phyloP scores from a whole-genome alignment of 1,140 invertebrate genomes.

The Leptopilina clavipes region DNA sequence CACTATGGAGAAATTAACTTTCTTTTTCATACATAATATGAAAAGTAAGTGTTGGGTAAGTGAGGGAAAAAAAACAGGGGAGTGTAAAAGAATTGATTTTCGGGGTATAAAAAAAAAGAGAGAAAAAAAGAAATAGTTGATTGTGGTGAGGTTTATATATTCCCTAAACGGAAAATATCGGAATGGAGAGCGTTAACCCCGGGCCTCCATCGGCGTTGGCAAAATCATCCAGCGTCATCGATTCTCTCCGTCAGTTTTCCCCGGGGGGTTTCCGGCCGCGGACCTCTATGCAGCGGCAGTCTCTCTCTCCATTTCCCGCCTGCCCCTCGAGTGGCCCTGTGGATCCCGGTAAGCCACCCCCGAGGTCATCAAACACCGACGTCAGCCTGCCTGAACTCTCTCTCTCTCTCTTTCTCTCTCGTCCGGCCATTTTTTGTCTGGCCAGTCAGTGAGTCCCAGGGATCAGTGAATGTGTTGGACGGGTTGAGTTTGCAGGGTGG shows the following conservation, averaged over 20 bases:
- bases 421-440: conserved; percentile 75
- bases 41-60: neutral
- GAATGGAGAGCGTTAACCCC: conserved; percentile 61
- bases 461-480: conserved; percentile 71
- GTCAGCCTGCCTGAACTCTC: conserved; percentile 68
- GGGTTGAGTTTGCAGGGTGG: conserved; percentile 57
- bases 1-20: no score
- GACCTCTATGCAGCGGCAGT: conserved; percentile 50
- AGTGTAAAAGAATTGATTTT: conserved; percentile 6
- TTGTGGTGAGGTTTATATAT: conserved; percentile 14
- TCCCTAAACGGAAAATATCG: conserved; percentile 54
- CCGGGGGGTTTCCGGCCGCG: conserved; percentile 52
- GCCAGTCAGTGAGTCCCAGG: conserved; percentile 75
- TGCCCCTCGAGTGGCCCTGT: conserved; percentile 44
- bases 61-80: neutral
- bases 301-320: conserved; percentile 58
- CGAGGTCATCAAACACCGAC: conserved; percentile 75
- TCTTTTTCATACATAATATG: no score
- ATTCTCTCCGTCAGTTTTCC: conserved; percentile 61
- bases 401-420: conserved; percentile 62
- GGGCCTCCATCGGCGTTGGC: conserved; percentile 56
- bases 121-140: neutral
- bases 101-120: neutral
- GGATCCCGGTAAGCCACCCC: conserved; percentile 54
- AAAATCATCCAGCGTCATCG: conserved; percentile 66